Percentiles rank a stretch among this genome's conserved stretches.
These are phyloP conservation scores for Lathronympha strigana DNA, from an alignment of 2,888 invertebrate genomes.

Conservation along the genomic window DNA sequence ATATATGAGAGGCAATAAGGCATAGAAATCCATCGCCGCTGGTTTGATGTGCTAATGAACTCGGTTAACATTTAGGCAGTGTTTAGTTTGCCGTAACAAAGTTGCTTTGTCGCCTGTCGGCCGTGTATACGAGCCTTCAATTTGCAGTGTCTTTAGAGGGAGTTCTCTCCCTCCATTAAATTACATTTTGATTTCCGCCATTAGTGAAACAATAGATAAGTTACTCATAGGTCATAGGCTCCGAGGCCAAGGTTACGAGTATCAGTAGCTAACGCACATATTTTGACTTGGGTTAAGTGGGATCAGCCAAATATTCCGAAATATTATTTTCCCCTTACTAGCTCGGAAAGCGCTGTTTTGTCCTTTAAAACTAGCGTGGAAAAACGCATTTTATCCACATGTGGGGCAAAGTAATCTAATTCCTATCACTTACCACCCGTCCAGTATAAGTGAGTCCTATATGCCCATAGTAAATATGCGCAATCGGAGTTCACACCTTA, in stretches of 20 bases:
- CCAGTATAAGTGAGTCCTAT: too few species aligned
- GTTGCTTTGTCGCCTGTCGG: constrained; percentile 37
- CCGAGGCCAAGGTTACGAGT: neutral
- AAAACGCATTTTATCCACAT: too few species aligned
- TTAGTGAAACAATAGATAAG: constrained; percentile 1
- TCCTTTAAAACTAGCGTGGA: too few species aligned
- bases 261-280: neutral
- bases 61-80: constrained; percentile 44
- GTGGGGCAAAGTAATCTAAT: too few species aligned
- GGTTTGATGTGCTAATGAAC: constrained; percentile 58
- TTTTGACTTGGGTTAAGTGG: too few species aligned
- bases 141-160: constrained; percentile 27
- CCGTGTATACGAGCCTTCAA: constrained; percentile 34
- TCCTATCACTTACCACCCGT: too few species aligned
- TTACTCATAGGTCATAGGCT: neutral
- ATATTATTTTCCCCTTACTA: too few species aligned
- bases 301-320: too few species aligned
- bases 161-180: constrained; percentile 24
- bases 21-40: constrained; percentile 25
- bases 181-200: constrained; percentile 21
- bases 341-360: too few species aligned
- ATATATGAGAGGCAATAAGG: constrained; percentile 33
- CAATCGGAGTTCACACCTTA: too few species aligned
- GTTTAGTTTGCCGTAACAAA: constrained; percentile 38
- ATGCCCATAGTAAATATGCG: too few species aligned